Conservation (phyloP, 2,797 vertebrate species). For the Pyrocephalus nanus region DNA sequence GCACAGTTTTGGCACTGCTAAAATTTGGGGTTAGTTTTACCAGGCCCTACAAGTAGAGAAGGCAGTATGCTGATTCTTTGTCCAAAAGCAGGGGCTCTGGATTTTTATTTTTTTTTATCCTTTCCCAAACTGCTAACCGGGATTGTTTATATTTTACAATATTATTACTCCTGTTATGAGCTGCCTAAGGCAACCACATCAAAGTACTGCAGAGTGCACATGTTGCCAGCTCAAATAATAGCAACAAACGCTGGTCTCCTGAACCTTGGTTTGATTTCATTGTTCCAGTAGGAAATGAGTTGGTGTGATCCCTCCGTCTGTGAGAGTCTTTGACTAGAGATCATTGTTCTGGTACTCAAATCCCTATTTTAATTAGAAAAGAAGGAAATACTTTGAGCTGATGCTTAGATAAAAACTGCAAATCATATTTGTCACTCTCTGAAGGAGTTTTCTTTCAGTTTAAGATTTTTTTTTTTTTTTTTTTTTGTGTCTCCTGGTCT, state of each 20-base stretch:
- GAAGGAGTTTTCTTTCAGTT: conserved; percentile 32
- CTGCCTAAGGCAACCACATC: conserved; percentile 74
- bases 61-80: neutral
- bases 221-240: conserved; percentile 47
- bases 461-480: neutral
- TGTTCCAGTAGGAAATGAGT: conserved; percentile 71
- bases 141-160: conserved; percentile 70
- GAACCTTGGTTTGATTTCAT: conserved; percentile 70
- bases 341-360: conserved; percentile 62
- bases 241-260: conserved; percentile 53
- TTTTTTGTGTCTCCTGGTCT: neutral
- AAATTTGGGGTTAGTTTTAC: neutral
- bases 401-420: conserved; percentile 59
- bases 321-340: conserved; percentile 51
- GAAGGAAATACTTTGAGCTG: conserved; percentile 58
- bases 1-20: neutral
- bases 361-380: conserved; percentile 72
- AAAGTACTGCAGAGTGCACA: conserved; percentile 21
- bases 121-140: conserved; percentile 46
- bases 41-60: neutral
- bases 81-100: neutral
- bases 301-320: conserved; percentile 56
- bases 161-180: conserved; percentile 62
- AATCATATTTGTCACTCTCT: conserved; percentile 56
- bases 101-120: neutral